Conservation (phyloP, 2,888 invertebrate species). For the Asteroscopus sphinx region DNA sequence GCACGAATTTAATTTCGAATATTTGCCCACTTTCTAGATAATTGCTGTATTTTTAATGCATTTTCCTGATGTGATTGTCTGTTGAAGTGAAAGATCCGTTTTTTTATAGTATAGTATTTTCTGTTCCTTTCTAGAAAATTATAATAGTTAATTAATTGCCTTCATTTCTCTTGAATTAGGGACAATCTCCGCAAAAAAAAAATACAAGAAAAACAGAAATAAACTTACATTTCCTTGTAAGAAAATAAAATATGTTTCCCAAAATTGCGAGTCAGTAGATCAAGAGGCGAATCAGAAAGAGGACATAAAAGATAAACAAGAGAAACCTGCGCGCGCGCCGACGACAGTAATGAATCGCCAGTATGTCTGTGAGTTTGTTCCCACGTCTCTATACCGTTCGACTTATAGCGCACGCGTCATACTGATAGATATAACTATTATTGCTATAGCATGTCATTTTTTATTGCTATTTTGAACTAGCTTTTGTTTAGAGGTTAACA, state of each 20-base stretch:
- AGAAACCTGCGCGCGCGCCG: slow-evolving; percentile 32
- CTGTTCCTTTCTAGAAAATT: too few species aligned
- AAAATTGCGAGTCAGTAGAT: slow-evolving; percentile 22
- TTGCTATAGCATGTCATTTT: too few species aligned
- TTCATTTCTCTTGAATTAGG: not conserved
- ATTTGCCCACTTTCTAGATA: slow-evolving; percentile 3
- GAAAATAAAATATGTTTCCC: not conserved
- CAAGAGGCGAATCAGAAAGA: slow-evolving; percentile 1
- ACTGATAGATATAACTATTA: slow-evolving; percentile 22
- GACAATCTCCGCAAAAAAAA: not conserved
- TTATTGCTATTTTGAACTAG: slow-evolving; percentile 14
- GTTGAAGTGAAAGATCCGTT: not conserved
- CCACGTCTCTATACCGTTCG: slow-evolving; percentile 47
- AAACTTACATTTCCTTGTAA: not conserved
- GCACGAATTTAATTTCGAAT: not conserved
- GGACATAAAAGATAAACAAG: slow-evolving; percentile 13
- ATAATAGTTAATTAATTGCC: not conserved
- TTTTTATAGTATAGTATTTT: too few species aligned
- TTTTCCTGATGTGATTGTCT: not conserved
- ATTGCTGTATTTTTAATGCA: not conserved
- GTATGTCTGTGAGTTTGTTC: slow-evolving; percentile 45
- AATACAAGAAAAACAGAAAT: not conserved
- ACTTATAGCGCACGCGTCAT: slow-evolving; percentile 6
- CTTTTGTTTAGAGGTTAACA: slow-evolving; percentile 26
- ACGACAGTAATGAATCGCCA: slow-evolving; percentile 29